phyloP scores from a whole-genome alignment of 1,140 invertebrate genomes.

The Octopus bimaculoides region DNA sequence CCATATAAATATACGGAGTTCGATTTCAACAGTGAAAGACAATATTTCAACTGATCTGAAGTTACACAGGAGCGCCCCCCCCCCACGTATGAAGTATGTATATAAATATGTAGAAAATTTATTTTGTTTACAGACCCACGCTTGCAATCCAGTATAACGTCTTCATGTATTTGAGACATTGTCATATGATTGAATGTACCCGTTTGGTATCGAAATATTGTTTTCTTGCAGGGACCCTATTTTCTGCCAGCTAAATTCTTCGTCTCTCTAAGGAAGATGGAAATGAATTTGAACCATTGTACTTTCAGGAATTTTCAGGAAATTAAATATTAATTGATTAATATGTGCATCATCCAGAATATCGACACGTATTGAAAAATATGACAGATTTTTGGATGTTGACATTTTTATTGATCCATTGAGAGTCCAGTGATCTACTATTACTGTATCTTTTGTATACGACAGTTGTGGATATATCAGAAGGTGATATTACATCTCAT shows the following conservation, averaged over 20 bases:
- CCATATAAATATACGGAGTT: no score
- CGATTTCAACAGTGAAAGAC: no score
- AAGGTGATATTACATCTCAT: not conserved
- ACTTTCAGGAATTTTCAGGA: not conserved
- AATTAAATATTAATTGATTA: not conserved
- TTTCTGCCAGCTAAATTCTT: not conserved
- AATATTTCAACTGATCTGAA: no score
- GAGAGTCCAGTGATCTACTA: constrained; percentile 6
- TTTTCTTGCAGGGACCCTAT: not conserved
- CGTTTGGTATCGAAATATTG: not conserved
- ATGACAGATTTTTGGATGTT: not conserved
- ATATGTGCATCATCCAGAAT: not conserved
- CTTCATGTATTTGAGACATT: not conserved
- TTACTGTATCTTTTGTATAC: not conserved
- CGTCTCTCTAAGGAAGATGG: not conserved
- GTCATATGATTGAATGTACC: not conserved
- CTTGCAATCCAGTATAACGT: constrained; percentile 7
- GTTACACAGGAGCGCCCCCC: no score
- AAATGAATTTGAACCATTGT: not conserved
- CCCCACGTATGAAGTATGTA: no score
- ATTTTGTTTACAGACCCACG: not conserved
- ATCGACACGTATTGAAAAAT: not conserved
- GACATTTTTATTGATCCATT: not conserved
- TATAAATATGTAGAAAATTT: not conserved
- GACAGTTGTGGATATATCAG: not conserved